A percentile compares a stretch with the other conserved stretches of the same genome.
Evolutionary conservation across 1,140 invertebrate genomes (phyloP).

Genomic region (Periplaneta americana): DNA sequence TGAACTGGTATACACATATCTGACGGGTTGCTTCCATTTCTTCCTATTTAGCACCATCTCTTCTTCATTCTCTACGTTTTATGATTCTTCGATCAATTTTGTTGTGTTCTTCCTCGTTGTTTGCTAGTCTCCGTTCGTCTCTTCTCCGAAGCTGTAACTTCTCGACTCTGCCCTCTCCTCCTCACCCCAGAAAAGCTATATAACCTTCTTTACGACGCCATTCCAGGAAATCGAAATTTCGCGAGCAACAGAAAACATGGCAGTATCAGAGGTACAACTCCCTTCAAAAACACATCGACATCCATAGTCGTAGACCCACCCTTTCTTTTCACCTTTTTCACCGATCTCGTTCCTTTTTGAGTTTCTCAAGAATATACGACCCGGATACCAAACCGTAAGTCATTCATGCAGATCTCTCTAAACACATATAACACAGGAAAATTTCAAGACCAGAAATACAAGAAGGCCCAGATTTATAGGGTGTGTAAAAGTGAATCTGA

Average conservation of each 20-base stretch:
- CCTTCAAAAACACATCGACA: slow-evolving; percentile 1
- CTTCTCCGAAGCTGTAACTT: background rate
- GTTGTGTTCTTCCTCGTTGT: background rate
- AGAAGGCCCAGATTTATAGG: background rate
- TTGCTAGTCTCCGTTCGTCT: background rate
- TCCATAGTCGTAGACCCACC: background rate
- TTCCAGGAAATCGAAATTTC: slow-evolving; percentile 18
- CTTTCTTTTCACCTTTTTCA: background rate
- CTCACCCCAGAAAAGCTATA: slow-evolving; percentile 6
- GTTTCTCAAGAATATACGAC: background rate
- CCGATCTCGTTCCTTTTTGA: background rate
- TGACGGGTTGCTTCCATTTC: background rate
- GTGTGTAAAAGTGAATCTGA: background rate
- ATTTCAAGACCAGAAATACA: background rate
- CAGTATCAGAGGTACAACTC: slow-evolving; percentile 6
- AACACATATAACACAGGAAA: background rate
- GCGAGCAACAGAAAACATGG: slow-evolving; percentile 16
- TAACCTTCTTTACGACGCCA: slow-evolving; percentile 16
- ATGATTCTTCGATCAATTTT: background rate
- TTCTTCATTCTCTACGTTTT: background rate
- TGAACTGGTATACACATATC: no score
- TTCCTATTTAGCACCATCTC: background rate
- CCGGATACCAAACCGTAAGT: background rate
- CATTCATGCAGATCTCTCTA: background rate
- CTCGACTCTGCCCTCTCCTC: background rate